Base-by-base conservation (phyloP, 2,888 invertebrate species). In the Agrypnus murinus region DNA sequence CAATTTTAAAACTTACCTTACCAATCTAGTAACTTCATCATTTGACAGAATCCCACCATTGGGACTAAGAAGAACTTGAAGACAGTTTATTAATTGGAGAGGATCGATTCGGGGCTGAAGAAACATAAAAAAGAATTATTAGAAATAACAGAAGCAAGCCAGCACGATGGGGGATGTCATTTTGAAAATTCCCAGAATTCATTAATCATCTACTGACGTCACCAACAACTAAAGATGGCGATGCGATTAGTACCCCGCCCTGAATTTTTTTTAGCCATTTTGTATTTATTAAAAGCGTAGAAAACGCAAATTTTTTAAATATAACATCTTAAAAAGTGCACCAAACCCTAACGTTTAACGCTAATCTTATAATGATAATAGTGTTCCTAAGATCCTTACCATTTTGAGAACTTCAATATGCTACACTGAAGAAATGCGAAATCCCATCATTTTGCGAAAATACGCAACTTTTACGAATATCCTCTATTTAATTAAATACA, bases 41-140 rank as follows among this genome's bases (percentile, higher is more conserved):
- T 90, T 90, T 81, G 95, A 95, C 82, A 94, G 92, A 79, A 98
- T 96, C 50, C 97, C 97, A 67, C 97, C 97, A 81, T 90, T 91
- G 10, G 92, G 91, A 63, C 93, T 92, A 74, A 98, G 87, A 62
- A 97, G 90, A 72, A 97, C 95, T 82, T 93, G 92, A 69, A 98
- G 90, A 85, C 97, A 97, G 85, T 93, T 94, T 74, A 98, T 88
- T 79, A 98, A 88, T 84, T 96, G 94, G 77, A 93, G 88, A 62
- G 97, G 97, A 86, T 96, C 96, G 83, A 97, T 96, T 57, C 97
- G 94, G 69, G 97, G 96, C 97, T 97, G 90, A 71, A 91, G 87
- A 73, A 85, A 83, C 84, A 86, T 81, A 77, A 74, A 25, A n/a
- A n/a, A n/a, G n/a, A n/a, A n/a, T n/a, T n/a, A n/a, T n/a, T n/a